phyloP scores from a whole-genome alignment of 2,797 vertebrate genomes.

The Sandelia bainsii region DNA sequence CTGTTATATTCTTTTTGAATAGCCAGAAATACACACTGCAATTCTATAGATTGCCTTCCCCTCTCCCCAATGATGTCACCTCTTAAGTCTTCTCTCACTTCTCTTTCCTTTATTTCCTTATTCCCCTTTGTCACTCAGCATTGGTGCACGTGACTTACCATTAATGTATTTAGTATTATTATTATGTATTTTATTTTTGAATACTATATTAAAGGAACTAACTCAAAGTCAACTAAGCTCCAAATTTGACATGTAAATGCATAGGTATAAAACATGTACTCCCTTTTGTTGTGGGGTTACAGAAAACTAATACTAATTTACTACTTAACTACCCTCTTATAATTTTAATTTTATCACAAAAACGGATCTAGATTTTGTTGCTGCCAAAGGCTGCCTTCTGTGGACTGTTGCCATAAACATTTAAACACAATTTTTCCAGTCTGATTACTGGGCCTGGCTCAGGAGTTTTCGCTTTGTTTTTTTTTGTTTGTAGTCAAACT shows the following conservation, averaged over 20 bases:
- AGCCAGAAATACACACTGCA: neutral
- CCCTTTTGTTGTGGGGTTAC: neutral
- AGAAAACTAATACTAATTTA: neutral
- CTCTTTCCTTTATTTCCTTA: neutral
- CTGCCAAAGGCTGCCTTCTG: constrained; percentile 7
- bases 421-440: constrained; percentile 18
- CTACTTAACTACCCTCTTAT: neutral
- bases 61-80: neutral
- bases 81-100: constrained; percentile 5
- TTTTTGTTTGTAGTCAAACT: constrained; percentile 35
- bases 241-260: neutral
- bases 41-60: neutral
- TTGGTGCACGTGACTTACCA: neutral
- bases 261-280: neutral
- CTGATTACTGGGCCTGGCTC: constrained; percentile 17
- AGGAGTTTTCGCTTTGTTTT: constrained; percentile 36
- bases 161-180: neutral
- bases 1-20: neutral
- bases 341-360: neutral
- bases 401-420: constrained; percentile 1
- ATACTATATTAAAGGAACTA: neutral
- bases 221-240: constrained; percentile 1
- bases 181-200: constrained; percentile 1
- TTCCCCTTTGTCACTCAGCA: constrained; percentile 1
- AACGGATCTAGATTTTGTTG: constrained; percentile 11